Base-by-base conservation (phyloP, 2,888 invertebrate genomes). In the Plagiodera versicolora region DNA sequence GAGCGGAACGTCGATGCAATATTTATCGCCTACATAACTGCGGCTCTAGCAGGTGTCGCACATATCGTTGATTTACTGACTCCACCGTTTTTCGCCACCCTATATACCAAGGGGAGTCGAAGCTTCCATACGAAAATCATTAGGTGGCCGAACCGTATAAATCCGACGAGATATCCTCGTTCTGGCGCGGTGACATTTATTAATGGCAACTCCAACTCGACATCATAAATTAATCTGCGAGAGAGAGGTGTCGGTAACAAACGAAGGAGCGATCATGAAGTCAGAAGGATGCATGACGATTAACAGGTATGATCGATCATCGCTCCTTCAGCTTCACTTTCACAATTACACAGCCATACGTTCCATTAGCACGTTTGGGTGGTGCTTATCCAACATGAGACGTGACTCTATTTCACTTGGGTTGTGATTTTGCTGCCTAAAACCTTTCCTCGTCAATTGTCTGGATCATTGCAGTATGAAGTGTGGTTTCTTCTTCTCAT, bases 21-120 rank as follows among this genome's bases (percentile, higher is more conserved):
- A 67, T 67, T 67, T 64, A 67, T 57, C 52, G 46, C 59, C 19
- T 57, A 61, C 62, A 62, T 60, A 60, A 64, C 58, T 60, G 30
- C 45, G 60, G 46, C 60, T 47, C 28, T 8, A 39, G 39, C 39
- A 39, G 55, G 64, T 50, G 58, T 52, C 61, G 61, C 63, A 57
- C 63, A 64, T 67, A 61, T 63, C 63, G 47, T 56, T 67, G 64
- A 67, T 67, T 64, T 67, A 67, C 52, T 50, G 57, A 60, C 51
- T 39, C 14, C 39, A 32, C 18, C 32, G 47, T 60, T 64, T 66
- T 61, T 59, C 55, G 53, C 57, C 52, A 56, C 53, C 39, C 4
- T 39, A 24, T 24, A 39, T 14, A 35, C 20, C 18, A 46, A 47
- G 51, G 52, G 53, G 58, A 48, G 56, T 54, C 56, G 39, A 14